These are phyloP conservation scores for Apodemia duryi DNA, from an alignment of 2,888 invertebrate species.

Conservation along the genomic window DNA sequence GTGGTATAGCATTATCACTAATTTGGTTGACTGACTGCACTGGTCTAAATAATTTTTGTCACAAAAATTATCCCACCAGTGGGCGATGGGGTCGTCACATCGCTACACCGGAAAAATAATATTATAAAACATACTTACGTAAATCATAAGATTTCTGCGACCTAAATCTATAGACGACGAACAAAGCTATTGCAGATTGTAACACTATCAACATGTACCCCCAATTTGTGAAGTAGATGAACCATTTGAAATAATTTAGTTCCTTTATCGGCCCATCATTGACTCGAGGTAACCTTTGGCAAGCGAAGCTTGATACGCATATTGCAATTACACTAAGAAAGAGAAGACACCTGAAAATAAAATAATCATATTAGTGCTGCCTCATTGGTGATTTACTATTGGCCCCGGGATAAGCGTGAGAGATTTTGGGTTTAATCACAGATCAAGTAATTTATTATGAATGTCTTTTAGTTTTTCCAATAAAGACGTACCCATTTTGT, in stretches of 20 bases:
- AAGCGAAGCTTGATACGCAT: conserved; percentile 62
- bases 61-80: too few species aligned
- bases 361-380: neutral
- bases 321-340: conserved; percentile 71
- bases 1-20: too few species aligned
- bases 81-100: too few species aligned
- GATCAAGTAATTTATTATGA: too few species aligned
- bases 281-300: conserved; percentile 55
- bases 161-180: conserved; percentile 69
- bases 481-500: too few species aligned
- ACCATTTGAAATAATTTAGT: conserved; percentile 81
- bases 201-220: conserved; percentile 79
- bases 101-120: neutral
- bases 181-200: conserved; percentile 78
- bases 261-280: conserved; percentile 56
- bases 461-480: too few species aligned
- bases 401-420: too few species aligned
- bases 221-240: conserved; percentile 87
- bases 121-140: conserved; percentile 44
- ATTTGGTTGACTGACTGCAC: too few species aligned
- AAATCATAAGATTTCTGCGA: conserved; percentile 46
- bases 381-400: too few species aligned
- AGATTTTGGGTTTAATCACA: too few species aligned
- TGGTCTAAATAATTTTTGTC: too few species aligned
- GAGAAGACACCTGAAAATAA: conserved; percentile 69